Conservation (phyloP, 1,140 invertebrate species). For the Agraylea sexmaculata region DNA sequence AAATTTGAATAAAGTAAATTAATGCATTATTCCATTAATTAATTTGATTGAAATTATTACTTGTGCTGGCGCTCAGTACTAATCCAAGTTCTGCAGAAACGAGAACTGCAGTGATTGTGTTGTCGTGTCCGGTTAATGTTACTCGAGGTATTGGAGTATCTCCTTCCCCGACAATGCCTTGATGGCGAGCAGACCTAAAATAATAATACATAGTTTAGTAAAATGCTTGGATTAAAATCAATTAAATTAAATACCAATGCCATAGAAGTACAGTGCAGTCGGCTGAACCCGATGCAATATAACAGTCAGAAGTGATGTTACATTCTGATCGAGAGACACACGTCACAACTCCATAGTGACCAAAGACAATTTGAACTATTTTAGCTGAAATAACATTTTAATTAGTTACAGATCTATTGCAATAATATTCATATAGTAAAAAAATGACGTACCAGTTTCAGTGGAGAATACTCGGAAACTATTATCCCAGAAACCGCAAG, state of each 20-base stretch:
- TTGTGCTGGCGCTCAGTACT: constrained; percentile 87
- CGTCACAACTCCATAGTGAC: constrained; percentile 97
- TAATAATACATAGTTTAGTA: background rate
- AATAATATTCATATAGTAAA: background rate
- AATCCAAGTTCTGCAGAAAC: constrained; percentile 96
- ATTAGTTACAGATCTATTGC: background rate
- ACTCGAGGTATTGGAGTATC: constrained; percentile 89
- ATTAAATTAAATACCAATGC: constrained; percentile 73
- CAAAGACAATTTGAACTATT: constrained; percentile 96
- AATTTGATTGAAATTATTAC: constrained; percentile 42
- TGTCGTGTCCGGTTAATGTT: constrained; percentile 93
- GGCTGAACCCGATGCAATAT: constrained; percentile 92
- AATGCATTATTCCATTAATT: constrained; percentile 9
- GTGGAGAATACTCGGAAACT: constrained; percentile 96
- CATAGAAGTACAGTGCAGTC: constrained; percentile 96
- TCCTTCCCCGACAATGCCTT: constrained; percentile 92
- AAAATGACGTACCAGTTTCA: constrained; percentile 66
- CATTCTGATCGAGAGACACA: constrained; percentile 94
- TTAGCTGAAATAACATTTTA: constrained; percentile 58
- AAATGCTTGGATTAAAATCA: constrained; percentile 6
- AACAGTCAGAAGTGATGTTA: constrained; percentile 97
- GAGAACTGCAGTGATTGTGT: constrained; percentile 86
- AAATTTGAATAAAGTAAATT: constrained; percentile 11
- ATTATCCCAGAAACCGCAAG: constrained; percentile 99
- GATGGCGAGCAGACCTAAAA: constrained; percentile 62